Conservation (phyloP, 2,888 invertebrate species). For the Synergus umbraculus region DNA sequence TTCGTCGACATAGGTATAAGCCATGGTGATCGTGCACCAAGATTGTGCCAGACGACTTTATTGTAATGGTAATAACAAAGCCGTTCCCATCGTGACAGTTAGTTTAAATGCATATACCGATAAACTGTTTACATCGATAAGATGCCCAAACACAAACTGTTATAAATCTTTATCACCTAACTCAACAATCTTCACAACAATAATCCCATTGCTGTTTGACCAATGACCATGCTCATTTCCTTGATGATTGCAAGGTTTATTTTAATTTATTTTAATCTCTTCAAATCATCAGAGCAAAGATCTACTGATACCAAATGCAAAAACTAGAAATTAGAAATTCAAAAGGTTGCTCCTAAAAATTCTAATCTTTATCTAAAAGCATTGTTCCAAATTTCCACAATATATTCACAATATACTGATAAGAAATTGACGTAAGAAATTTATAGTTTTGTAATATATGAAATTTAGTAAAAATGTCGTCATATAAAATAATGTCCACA, state of each 20-base stretch:
- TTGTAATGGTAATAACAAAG: slow-evolving; percentile 52
- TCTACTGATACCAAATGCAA: no score
- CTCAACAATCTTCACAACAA: slow-evolving; percentile 10
- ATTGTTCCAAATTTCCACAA: not conserved
- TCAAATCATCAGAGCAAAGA: no score
- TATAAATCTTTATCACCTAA: slow-evolving; percentile 24
- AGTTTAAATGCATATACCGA: slow-evolving; percentile 2
- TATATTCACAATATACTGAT: not conserved
- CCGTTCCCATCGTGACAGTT: slow-evolving; percentile 13
- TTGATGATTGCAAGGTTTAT: not conserved
- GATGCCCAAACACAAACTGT: not conserved
- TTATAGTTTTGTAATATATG: not conserved
- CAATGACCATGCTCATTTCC: slow-evolving; percentile 1
- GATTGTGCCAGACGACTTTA: slow-evolving; percentile 60
- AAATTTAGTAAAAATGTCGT: not conserved
- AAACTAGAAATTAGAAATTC: no score
- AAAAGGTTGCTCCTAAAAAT: not conserved
- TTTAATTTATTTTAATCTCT: not conserved
- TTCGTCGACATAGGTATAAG: slow-evolving; percentile 58
- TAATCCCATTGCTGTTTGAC: not conserved
- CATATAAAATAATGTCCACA: not conserved
- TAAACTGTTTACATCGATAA: slow-evolving; percentile 27
- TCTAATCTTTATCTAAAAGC: not conserved
- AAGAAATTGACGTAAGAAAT: no score
- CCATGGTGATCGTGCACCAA: slow-evolving; percentile 57